These are phyloP conservation scores for Mellilla xanthometata DNA, from an alignment of 2,888 invertebrate species.

Conservation along the genomic window DNA sequence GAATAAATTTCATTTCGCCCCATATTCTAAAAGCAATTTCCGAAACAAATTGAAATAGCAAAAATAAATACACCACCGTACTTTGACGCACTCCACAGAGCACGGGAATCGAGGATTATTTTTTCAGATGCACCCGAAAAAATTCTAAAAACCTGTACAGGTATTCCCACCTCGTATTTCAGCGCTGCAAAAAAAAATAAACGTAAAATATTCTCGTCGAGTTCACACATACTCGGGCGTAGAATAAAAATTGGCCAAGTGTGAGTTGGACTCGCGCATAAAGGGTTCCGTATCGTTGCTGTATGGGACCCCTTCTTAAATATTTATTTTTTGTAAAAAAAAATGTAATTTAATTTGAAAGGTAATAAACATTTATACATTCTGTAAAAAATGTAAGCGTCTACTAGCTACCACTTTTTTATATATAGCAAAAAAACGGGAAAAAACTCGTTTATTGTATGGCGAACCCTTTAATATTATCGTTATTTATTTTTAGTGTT, in stretches of 20 bases:
- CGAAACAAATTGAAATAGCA: conserved; percentile 9
- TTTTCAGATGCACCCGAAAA: conserved; percentile 18
- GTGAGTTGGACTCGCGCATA: too few species aligned
- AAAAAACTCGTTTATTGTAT: too few species aligned
- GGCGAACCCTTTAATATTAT: too few species aligned
- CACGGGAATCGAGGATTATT: conserved; percentile 9
- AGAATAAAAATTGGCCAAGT: conserved; percentile 12
- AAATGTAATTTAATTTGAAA: too few species aligned
- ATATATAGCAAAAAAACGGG: too few species aligned
- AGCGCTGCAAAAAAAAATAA: conserved; percentile 22
- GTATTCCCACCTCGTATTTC: conserved; percentile 22
- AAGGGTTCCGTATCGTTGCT: too few species aligned
- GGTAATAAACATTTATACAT: too few species aligned
- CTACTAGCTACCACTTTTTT: too few species aligned
- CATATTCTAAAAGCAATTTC: conserved; percentile 3
- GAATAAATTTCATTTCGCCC: background rate
- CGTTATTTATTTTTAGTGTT: too few species aligned
- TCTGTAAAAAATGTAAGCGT: too few species aligned
- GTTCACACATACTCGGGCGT: background rate
- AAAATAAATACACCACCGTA: conserved; percentile 11
- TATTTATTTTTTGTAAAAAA: too few species aligned
- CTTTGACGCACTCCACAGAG: conserved; percentile 3
- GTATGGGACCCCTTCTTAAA: too few species aligned
- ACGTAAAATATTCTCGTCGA: conserved; percentile 4
- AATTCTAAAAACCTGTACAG: conserved; percentile 20